These are phyloP conservation scores for Pristionchus mayeri DNA, from an alignment of 2,888 invertebrate species.

Conservation along the genomic window DNA sequence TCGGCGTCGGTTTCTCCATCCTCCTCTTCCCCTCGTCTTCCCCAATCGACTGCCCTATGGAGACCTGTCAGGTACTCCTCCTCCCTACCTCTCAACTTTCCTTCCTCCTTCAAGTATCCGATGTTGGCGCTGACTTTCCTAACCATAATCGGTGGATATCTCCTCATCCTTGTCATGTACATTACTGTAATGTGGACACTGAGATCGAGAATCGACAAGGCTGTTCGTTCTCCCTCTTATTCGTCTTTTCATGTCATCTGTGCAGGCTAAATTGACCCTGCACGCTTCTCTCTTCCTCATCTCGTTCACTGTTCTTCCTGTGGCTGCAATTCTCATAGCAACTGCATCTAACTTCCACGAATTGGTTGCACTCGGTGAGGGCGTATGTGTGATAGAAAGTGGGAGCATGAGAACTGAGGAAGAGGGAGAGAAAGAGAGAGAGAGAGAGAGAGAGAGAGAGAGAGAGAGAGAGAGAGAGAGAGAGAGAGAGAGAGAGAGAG, in stretches of 20 bases:
- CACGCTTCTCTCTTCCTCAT: not conserved
- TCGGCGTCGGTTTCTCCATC: not conserved
- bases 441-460: too few relatives aligned
- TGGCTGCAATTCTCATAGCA: not conserved
- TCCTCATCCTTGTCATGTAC: conserved; percentile 5
- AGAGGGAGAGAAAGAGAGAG: too few relatives aligned
- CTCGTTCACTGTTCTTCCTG: not conserved
- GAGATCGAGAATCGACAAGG: not conserved
- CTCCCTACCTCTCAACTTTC: not conserved
- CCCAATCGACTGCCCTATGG: not conserved
- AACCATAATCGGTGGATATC: not conserved
- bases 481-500: too few relatives aligned
- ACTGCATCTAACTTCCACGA: not conserved
- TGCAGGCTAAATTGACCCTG: not conserved
- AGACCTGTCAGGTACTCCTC: not conserved
- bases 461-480: too few relatives aligned
- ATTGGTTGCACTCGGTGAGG: not conserved
- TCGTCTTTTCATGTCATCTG: not conserved
- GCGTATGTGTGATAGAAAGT: too few relatives aligned
- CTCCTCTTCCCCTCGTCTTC: conserved; percentile 14
- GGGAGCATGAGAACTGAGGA: too few relatives aligned
- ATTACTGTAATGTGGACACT: not conserved
- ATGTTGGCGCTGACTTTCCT: not conserved
- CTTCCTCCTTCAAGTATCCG: not conserved
- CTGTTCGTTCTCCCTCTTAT: not conserved